Evolutionary conservation across 1,140 invertebrate species (phyloP).

Genomic region (Sinonovacula constricta): DNA sequence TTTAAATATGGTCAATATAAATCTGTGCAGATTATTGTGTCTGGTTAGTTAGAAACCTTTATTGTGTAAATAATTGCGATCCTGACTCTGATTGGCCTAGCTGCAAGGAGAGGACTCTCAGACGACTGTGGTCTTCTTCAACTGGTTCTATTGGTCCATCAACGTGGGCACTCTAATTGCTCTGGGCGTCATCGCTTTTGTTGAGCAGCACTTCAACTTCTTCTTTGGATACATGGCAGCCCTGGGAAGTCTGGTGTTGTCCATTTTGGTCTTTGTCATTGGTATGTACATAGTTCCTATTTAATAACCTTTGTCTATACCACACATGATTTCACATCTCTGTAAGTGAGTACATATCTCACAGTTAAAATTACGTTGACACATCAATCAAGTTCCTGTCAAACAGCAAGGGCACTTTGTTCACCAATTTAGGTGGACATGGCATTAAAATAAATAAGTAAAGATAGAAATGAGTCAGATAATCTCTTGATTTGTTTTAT

Average conservation of each 20-base stretch:
- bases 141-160: constrained; percentile 81
- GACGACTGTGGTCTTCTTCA: constrained; percentile 78
- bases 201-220: constrained; percentile 78
- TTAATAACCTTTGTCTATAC: neutral
- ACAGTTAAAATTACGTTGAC: too few relatives aligned
- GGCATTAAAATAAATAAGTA: too few relatives aligned
- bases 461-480: too few relatives aligned
- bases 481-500: too few relatives aligned
- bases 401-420: too few relatives aligned
- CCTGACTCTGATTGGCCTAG: constrained; percentile 18
- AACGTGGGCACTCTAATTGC: constrained; percentile 80
- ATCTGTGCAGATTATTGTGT: too few relatives aligned
- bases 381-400: too few relatives aligned
- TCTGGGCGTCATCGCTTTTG: constrained; percentile 78
- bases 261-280: constrained; percentile 68
- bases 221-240: constrained; percentile 79
- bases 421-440: too few relatives aligned
- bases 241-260: constrained; percentile 69
- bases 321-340: neutral
- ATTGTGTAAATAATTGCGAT: neutral
- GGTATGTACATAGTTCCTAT: constrained; percentile 59
- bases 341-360: too few relatives aligned
- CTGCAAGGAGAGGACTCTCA: constrained; percentile 57
- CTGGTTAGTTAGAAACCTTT: neutral
- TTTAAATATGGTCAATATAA: too few relatives aligned